phyloP scores from a whole-genome alignment of 2,113 vertebrate species.

The Bos taurus region ARS-UCD2.0 NC_037342.1:34240001-34240500 shows the following conservation, averaged over 20 bases:
- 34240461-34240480: not conserved
- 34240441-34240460: not conserved
- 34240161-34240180: not conserved
- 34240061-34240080: not conserved
- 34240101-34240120: too few species aligned
- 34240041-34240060: not conserved
- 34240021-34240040: not conserved
- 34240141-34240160: not conserved
- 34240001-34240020: not conserved
- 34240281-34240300: not conserved
- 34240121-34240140: not conserved
- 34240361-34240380: not conserved
- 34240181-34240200: not conserved
- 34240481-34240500: not conserved
- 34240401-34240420: not conserved
- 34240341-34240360: not conserved
- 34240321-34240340: not conserved
- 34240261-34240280: not conserved
- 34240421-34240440: not conserved
- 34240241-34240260: not conserved
- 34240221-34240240: not conserved
- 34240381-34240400: rapidly evolving
- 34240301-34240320: not conserved
- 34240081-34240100: not conserved
- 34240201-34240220: not conserved